These are phyloP conservation scores for Bombus consobrinus DNA, from an alignment of 1,140 invertebrate genomes.

Conservation along the genomic window DNA sequence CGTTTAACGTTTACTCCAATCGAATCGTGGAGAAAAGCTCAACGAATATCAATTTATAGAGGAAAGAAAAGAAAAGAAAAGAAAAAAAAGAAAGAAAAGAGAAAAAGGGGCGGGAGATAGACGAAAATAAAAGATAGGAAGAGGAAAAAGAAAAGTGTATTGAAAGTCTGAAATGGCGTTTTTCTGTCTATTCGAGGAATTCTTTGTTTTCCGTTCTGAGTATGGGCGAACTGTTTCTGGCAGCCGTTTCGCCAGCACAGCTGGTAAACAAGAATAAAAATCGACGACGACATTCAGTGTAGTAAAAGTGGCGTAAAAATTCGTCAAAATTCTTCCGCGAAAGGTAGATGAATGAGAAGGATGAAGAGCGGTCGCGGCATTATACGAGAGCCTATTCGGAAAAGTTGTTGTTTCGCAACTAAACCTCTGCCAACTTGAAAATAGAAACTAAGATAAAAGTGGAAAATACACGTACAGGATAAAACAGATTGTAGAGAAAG, in stretches of 20 bases:
- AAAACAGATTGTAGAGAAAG: neutral
- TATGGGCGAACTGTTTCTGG: neutral
- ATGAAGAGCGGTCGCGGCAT: no score
- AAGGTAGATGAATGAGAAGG: no score
- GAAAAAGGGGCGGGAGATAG: no score
- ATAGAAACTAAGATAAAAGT: neutral
- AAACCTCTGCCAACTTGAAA: neutral
- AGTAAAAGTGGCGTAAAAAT: neutral
- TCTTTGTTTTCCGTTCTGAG: neutral
- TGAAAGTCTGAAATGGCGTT: neutral
- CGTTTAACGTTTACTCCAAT: neutral
- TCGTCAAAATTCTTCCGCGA: neutral
- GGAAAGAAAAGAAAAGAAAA: no score
- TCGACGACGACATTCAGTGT: neutral
- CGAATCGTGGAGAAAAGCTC: neutral
- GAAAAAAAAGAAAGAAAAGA: no score
- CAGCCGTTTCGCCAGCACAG: no score
- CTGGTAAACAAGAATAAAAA: slow-evolving; percentile 6
- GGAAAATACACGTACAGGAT: no score
- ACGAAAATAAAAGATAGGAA: neutral
- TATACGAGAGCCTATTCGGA: neutral
- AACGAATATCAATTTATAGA: neutral
- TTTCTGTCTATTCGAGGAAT: neutral
- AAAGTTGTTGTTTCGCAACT: neutral
- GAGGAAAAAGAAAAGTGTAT: no score